Conservation (phyloP, 2,888 invertebrate species). For the Aethes cnicana region DNA sequence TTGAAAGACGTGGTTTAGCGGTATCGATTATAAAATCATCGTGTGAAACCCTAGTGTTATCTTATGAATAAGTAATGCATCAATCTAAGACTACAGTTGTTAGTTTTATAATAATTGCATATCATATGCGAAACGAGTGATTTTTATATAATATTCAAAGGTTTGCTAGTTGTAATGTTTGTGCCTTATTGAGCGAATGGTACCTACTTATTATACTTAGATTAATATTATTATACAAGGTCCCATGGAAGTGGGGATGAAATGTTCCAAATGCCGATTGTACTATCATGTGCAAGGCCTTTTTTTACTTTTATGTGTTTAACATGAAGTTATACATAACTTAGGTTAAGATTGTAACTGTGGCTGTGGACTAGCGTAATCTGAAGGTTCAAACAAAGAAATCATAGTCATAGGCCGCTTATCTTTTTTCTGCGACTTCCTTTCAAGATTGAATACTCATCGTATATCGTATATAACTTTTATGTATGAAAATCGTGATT, state of each 20-base stretch:
- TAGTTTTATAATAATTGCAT: constrained; percentile 40
- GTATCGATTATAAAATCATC: not conserved
- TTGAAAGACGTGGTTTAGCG: not conserved
- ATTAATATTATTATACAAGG: constrained; percentile 38
- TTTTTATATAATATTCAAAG: constrained; percentile 43
- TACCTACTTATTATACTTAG: constrained; percentile 47
- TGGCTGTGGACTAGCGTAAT: constrained; percentile 66
- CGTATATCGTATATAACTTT: no score
- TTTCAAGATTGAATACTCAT: no score
- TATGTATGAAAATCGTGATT: no score
- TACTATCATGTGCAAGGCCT: constrained; percentile 38
- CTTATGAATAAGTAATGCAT: constrained; percentile 52
- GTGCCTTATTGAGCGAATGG: constrained; percentile 68
- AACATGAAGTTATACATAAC: constrained; percentile 35
- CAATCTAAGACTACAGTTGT: constrained; percentile 53
- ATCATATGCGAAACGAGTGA: constrained; percentile 50
- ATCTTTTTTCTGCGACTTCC: no score
- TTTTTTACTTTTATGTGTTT: constrained; percentile 28
- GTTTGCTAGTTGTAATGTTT: constrained; percentile 46
- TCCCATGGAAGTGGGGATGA: constrained; percentile 37
- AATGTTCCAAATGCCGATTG: constrained; percentile 44
- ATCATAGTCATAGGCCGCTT: constrained; percentile 66
- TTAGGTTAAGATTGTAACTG: constrained; percentile 58
- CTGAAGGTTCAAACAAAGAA: constrained; percentile 51
- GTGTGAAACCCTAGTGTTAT: constrained; percentile 17